Percentiles rank a stretch among this genome's conserved stretches.
Conservation (phyloP, 2,888 invertebrate genomes). For the Plagiodera versicolora region DNA sequence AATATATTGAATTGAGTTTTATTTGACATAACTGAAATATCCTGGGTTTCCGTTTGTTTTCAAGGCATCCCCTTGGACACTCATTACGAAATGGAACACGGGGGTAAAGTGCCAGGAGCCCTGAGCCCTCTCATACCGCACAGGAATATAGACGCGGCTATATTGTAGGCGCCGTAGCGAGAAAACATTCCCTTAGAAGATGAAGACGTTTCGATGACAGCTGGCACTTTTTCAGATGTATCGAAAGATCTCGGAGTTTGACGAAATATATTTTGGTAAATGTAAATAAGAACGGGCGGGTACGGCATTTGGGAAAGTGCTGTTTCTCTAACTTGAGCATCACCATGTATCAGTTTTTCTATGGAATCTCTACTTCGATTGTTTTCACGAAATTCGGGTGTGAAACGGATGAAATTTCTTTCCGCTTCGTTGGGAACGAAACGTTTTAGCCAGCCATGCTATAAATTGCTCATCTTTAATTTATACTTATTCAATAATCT, state of each 20-base stretch:
- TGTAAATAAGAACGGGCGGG: constrained; percentile 31
- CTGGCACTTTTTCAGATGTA: constrained; percentile 25
- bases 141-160: constrained; percentile 49
- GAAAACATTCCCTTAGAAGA: constrained; percentile 10
- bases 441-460: no score
- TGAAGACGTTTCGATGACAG: constrained; percentile 22
- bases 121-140: constrained; percentile 75
- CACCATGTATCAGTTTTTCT: no score
- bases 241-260: constrained; percentile 25
- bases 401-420: no score
- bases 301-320: constrained; percentile 27
- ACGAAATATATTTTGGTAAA: constrained; percentile 32
- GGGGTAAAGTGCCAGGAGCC: constrained; percentile 74
- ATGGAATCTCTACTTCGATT: no score
- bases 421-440: no score
- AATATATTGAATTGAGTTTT: no score
- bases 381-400: no score
- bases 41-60: constrained; percentile 37
- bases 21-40: no score
- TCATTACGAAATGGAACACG: constrained; percentile 80
- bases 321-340: background rate
- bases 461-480: no score
- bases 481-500: no score
- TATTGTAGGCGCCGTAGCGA: constrained; percentile 43
- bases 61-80: constrained; percentile 72